Evolutionary conservation across 1,140 invertebrate genomes (phyloP).

Genomic region (Papilio polyxenes): DNA sequence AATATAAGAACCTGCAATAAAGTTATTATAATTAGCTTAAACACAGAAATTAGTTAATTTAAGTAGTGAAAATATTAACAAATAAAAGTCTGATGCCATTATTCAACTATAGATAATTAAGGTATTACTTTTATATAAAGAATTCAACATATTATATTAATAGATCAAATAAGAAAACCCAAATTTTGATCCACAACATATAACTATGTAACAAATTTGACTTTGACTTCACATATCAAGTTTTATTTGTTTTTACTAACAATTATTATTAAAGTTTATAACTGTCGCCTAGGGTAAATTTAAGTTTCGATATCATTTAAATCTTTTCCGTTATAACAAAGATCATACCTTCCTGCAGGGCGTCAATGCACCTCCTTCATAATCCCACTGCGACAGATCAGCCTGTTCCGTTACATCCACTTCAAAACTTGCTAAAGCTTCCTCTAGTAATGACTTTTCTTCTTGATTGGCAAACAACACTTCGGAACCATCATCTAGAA

Average conservation of each 20-base stretch:
- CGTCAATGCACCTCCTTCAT: slow-evolving; percentile 69
- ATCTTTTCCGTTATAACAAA: no score
- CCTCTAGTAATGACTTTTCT: slow-evolving; percentile 62
- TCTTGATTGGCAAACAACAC: slow-evolving; percentile 72
- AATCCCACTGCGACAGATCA: slow-evolving; percentile 73
- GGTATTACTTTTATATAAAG: not conserved
- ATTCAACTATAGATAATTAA: not conserved
- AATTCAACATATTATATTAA: no score
- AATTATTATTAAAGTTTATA: no score
- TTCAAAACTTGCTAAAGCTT: slow-evolving; percentile 67
- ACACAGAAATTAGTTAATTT: not conserved
- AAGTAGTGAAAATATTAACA: not conserved
- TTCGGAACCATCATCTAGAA: slow-evolving; percentile 63
- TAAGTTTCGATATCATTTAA: no score
- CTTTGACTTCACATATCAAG: no score
- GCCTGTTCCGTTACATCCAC: slow-evolving; percentile 71
- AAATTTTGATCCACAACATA: no score
- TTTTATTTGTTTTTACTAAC: no score
- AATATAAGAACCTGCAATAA: slow-evolving; percentile 71
- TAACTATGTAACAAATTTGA: no score
- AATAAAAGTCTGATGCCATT: not conserved
- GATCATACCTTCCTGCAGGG: slow-evolving; percentile 65
- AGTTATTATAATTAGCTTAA: slow-evolving; percentile 8
- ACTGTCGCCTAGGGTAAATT: no score
- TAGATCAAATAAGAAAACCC: no score